phyloP scores from a whole-genome alignment of 2,888 invertebrate genomes.

The Cyrtodaria siliqua region DNA sequence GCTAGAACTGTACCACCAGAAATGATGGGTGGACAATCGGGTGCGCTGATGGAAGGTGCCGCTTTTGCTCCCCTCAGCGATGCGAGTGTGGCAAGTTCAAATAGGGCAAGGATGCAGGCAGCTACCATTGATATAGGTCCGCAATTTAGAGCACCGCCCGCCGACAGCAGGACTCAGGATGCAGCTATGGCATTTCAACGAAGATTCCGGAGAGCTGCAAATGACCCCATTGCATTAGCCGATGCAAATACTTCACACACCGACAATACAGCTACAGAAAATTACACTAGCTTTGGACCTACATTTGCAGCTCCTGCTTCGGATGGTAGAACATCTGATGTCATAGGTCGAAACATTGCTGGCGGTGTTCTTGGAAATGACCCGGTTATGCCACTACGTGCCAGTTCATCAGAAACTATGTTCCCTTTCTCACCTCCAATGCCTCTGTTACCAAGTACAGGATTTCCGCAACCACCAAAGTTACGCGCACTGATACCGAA shows the following conservation, averaged over 20 bases:
- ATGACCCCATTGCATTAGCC: too few species aligned
- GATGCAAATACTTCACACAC: too few species aligned
- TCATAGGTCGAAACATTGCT: slow-evolving; percentile 4
- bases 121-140: slow-evolving; percentile 33
- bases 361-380: not conserved
- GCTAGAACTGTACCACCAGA: slow-evolving; percentile 7
- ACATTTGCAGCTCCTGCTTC: slow-evolving; percentile 30
- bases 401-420: not conserved
- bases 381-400: not conserved
- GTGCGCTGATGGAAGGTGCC: not conserved
- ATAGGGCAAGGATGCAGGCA: slow-evolving; percentile 17
- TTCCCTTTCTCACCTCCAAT: slow-evolving; percentile 10
- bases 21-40: not conserved
- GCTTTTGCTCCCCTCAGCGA: slow-evolving; percentile 11
- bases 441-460: slow-evolving; percentile 3
- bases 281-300: slow-evolving; percentile 2
- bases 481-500: too few species aligned
- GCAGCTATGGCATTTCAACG: not conserved
- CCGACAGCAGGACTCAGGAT: slow-evolving; percentile 36
- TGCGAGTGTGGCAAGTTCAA: not conserved
- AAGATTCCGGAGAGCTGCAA: not conserved
- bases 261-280: too few species aligned
- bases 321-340: slow-evolving; percentile 31
- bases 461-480: not conserved
- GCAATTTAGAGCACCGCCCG: slow-evolving; percentile 27